Percentiles rank a stretch among this genome's conserved stretches.
Evolutionary conservation across 2,888 invertebrate species (phyloP).

Genomic region (Cancer borealis): DNA sequence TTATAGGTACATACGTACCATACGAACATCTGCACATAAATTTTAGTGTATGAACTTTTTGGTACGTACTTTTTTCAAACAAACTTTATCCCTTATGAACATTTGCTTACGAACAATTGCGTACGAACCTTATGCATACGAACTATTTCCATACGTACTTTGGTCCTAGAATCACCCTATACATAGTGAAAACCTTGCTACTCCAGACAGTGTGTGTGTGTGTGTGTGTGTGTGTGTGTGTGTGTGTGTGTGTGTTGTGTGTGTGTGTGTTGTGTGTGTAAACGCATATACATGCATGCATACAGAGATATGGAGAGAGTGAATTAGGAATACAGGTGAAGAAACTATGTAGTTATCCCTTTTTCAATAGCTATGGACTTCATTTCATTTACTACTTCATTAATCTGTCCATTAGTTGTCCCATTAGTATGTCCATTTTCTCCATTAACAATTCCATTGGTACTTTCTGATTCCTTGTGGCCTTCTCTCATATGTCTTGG

Average conservation of each 20-base stretch:
- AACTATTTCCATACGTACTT: no score
- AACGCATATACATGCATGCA: background rate
- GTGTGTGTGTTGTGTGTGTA: background rate
- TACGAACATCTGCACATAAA: background rate
- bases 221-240: background rate
- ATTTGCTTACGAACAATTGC: no score
- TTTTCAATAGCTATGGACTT: background rate
- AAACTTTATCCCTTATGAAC: no score
- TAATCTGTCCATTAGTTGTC: slow-evolving; percentile 51
- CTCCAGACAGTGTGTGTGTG: background rate
- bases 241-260: background rate
- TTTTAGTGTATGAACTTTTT: no score
- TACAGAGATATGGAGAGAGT: background rate
- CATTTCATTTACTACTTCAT: slow-evolving; percentile 51
- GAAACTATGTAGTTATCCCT: background rate
- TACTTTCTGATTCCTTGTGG: background rate
- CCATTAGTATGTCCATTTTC: slow-evolving; percentile 45
- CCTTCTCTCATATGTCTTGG: background rate
- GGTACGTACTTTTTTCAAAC: no score
- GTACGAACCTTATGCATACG: no score
- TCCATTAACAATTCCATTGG: slow-evolving; percentile 52
- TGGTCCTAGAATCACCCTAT: background rate
- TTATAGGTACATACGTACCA: no score
- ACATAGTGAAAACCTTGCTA: no score
- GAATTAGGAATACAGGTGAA: background rate